Conservation (phyloP, 2,888 invertebrate genomes). For the Cephus nigrinus region DNA sequence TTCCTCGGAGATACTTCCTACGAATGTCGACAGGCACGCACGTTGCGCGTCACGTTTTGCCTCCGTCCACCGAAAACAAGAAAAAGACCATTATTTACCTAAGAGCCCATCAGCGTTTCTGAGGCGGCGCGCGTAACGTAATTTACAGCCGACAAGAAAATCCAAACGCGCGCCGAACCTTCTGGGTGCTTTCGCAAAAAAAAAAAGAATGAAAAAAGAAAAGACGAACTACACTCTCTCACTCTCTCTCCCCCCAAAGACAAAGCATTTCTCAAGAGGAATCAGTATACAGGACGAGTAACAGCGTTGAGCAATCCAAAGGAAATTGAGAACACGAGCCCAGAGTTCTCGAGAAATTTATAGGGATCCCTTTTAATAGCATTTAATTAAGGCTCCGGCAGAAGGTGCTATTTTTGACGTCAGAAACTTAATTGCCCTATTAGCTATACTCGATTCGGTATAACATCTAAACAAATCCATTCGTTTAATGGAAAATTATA, state of each 20-base stretch:
- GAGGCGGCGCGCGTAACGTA: neutral
- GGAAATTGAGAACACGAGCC: neutral
- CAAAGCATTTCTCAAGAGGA: neutral
- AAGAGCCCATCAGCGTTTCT: neutral
- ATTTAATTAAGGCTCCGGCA: neutral
- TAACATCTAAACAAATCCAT: neutral
- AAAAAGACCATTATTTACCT: neutral
- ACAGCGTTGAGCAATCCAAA: neutral
- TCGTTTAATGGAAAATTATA: neutral
- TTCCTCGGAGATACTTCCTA: neutral
- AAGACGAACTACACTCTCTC: neutral
- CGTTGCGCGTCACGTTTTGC: neutral
- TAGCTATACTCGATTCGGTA: neutral
- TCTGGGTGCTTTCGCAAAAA: neutral
- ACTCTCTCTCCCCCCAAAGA: neutral
- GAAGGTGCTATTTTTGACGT: neutral
- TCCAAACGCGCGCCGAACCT: neutral
- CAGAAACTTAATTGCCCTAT: neutral
- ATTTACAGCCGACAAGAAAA: slow-evolving; percentile 3
- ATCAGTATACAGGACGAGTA: neutral
- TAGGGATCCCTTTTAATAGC: neutral
- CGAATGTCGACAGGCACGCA: neutral
- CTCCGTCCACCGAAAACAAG: neutral
- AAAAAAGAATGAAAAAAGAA: neutral
- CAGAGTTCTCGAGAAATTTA: neutral